These are phyloP conservation scores for Hofmannophila pseudospretella DNA, from an alignment of 2,888 invertebrate species.

Conservation along the genomic window DNA sequence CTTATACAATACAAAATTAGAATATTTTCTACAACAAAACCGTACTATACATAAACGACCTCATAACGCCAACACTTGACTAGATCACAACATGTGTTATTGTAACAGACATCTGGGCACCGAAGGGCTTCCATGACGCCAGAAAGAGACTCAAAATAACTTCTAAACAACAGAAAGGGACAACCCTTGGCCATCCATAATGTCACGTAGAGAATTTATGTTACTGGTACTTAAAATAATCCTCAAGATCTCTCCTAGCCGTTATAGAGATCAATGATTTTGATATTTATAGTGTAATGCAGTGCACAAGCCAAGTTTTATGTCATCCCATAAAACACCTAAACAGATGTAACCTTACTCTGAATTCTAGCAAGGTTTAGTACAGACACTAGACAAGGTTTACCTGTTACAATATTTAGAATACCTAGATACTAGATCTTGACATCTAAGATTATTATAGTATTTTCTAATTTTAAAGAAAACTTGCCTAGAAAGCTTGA, in stretches of 20 bases:
- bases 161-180: slow-evolving; percentile 39
- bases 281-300: slow-evolving; percentile 5
- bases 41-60: too few relatives aligned
- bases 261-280: slow-evolving; percentile 7
- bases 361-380: too few relatives aligned
- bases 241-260: slow-evolving; percentile 30
- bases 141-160: slow-evolving; percentile 31
- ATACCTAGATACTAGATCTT: too few relatives aligned
- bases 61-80: slow-evolving; percentile 2
- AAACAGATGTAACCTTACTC: too few relatives aligned
- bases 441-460: too few relatives aligned
- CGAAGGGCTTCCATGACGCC: slow-evolving; percentile 59
- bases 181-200: slow-evolving; percentile 27
- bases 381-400: too few relatives aligned
- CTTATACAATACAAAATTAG: too few relatives aligned
- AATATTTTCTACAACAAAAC: too few relatives aligned
- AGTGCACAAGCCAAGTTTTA: slow-evolving; percentile 5
- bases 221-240: slow-evolving; percentile 49
- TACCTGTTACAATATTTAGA: too few relatives aligned
- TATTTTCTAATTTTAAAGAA: too few relatives aligned
- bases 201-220: slow-evolving; percentile 44
- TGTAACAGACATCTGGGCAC: slow-evolving; percentile 61
- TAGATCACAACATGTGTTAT: slow-evolving; percentile 25
- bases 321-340: neutral
- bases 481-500: too few relatives aligned